Evolutionary conservation across 2,888 invertebrate genomes (phyloP).

Genomic region (Ophion obscuratus): DNA sequence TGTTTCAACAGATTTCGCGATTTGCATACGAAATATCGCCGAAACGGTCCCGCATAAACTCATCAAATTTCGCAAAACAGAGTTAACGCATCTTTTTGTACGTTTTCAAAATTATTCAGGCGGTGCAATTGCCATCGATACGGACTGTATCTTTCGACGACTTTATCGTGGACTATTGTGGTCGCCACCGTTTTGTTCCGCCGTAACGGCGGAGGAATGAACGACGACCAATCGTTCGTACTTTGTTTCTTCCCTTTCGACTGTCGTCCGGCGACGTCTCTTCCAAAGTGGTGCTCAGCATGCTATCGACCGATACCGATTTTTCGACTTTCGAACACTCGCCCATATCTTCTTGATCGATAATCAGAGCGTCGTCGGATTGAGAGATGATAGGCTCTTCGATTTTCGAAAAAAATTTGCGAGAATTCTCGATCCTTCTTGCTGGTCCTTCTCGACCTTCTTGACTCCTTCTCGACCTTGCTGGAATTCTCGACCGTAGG

Average conservation of each 20-base stretch:
- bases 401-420: background rate
- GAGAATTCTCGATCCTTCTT: background rate
- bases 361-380: background rate
- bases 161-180: background rate
- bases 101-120: background rate
- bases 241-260: no score
- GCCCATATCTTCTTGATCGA: background rate
- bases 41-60: no score
- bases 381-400: background rate
- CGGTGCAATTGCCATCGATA: background rate
- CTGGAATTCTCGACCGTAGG: no score
- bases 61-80: background rate
- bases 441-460: no score
- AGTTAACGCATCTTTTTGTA: background rate
- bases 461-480: no score
- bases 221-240: no score
- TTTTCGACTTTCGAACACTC: no score
- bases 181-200: background rate
- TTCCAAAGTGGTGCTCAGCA: background rate
- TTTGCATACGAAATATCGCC: no score
- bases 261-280: background rate
- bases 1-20: no score
- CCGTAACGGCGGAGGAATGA: background rate
- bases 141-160: background rate
- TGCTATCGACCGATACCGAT: background rate